Conservation (phyloP, 2,888 invertebrate genomes). For the Tetragnatha montana region DNA sequence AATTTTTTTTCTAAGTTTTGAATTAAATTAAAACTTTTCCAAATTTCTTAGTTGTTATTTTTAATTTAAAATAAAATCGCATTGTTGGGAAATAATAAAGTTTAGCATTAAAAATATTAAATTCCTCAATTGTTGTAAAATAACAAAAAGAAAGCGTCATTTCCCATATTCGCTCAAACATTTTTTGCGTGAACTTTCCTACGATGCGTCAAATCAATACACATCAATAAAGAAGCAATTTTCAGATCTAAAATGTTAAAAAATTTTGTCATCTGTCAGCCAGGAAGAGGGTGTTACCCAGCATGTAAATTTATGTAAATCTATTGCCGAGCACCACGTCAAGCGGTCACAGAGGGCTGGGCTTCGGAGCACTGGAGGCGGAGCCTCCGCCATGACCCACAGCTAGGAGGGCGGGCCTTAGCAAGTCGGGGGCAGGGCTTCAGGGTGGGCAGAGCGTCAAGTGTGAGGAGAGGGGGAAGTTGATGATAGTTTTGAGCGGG, state of each 20-base stretch:
- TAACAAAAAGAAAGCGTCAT: not conserved
- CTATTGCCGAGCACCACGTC: conserved; percentile 43
- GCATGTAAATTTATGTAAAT: conserved; percentile 71
- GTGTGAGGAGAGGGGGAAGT: conserved; percentile 42
- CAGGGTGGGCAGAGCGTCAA: conserved; percentile 32
- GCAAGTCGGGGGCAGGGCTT: conserved; percentile 35
- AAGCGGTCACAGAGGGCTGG: conserved; percentile 40
- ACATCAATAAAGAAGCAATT: conserved; percentile 38
- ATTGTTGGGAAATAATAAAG: no score
- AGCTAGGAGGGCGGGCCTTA: conserved; percentile 28
- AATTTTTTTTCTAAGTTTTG: no score
- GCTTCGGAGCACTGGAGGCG: not conserved
- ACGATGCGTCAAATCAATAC: conserved; percentile 38
- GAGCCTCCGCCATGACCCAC: conserved; percentile 31
- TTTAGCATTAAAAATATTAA: no score
- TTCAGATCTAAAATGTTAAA: conserved; percentile 34
- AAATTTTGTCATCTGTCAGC: conserved; percentile 66
- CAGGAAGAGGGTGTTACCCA: conserved; percentile 43
- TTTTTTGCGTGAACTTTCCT: conserved; percentile 5
- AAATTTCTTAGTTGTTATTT: no score
- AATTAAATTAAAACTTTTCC: no score
- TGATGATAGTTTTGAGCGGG: conserved; percentile 64
- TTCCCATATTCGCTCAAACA: not conserved
- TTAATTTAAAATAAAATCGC: no score
- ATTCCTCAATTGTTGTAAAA: no score